phyloP scores from a whole-genome alignment of 2,113 vertebrate genomes.

The Scortum barcoo region DNA sequence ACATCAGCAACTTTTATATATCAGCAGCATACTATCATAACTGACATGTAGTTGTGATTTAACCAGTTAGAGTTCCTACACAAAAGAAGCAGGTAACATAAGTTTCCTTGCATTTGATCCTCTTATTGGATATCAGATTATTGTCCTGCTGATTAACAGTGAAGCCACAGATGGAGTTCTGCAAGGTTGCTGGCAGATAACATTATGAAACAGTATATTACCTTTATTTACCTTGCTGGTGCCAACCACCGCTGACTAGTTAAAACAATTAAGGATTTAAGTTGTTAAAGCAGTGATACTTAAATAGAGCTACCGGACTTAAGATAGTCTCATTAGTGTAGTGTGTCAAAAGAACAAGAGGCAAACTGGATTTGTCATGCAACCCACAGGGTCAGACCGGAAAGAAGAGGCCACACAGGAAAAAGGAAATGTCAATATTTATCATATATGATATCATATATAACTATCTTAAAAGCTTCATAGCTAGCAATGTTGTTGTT shows the following conservation, averaged over 20 bases:
- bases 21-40: background rate
- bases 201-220: background rate
- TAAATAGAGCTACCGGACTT: constrained; percentile 37
- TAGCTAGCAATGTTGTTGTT: no score
- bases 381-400: background rate
- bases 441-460: background rate
- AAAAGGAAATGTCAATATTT: background rate
- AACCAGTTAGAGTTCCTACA: background rate
- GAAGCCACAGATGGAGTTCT: constrained; percentile 8
- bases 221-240: constrained; percentile 25
- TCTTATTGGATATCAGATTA: constrained; percentile 65
- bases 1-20: background rate
- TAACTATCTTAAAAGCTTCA: background rate
- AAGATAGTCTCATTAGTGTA: constrained; percentile 35
- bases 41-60: background rate
- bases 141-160: constrained; percentile 45
- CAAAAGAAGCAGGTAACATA: constrained; percentile 12
- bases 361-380: constrained; percentile 17
- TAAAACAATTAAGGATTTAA: constrained; percentile 48
- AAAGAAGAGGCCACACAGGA: background rate
- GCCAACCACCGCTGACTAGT: background rate
- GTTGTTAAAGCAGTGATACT: constrained; percentile 40
- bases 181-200: background rate
- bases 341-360: constrained; percentile 11
- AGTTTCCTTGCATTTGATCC: constrained; percentile 32